A percentile compares a stretch with the other conserved stretches of the same genome.
Evolutionary conservation across 2,888 invertebrate species (phyloP).

Genomic region (Heteromurus nitidus): DNA sequence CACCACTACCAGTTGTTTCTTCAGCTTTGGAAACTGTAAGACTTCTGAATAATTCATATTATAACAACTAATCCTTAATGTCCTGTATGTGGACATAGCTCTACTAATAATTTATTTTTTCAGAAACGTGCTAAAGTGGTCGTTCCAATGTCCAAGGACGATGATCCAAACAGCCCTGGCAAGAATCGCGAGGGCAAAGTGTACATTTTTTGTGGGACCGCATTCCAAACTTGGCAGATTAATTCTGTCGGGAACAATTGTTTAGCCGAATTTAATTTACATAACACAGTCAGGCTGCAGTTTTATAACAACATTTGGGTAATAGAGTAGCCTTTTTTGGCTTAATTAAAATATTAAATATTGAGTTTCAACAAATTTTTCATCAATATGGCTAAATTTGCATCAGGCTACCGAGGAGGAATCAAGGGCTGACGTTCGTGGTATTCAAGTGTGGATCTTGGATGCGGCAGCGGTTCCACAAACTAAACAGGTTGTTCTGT

Average conservation of each 20-base stretch:
- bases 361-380: neutral
- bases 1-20: conserved; percentile 76
- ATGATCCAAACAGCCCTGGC: conserved; percentile 62
- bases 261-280: conserved; percentile 83
- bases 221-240: conserved; percentile 89
- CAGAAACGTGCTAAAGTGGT: conserved; percentile 71
- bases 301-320: conserved; percentile 84
- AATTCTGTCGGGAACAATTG: conserved; percentile 77
- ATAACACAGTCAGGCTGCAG: conserved; percentile 83
- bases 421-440: conserved; percentile 55
- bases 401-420: conserved; percentile 30
- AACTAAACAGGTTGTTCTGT: conserved; percentile 63
- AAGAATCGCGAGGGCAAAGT: conserved; percentile 76
- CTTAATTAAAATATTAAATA: neutral
- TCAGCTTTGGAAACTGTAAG: conserved; percentile 73
- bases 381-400: too few species aligned
- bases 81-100: neutral
- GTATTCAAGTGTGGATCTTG: conserved; percentile 70
- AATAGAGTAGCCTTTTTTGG: conserved; percentile 74
- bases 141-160: conserved; percentile 65
- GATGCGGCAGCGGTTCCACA: conserved; percentile 62
- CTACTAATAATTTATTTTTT: too few species aligned
- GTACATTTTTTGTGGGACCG: conserved; percentile 85
- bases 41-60: too few species aligned
- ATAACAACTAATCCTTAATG: too few species aligned